Evolutionary conservation across 2,113 vertebrate species (phyloP).

Genomic region (Corythoichthys haematopterus): DNA sequence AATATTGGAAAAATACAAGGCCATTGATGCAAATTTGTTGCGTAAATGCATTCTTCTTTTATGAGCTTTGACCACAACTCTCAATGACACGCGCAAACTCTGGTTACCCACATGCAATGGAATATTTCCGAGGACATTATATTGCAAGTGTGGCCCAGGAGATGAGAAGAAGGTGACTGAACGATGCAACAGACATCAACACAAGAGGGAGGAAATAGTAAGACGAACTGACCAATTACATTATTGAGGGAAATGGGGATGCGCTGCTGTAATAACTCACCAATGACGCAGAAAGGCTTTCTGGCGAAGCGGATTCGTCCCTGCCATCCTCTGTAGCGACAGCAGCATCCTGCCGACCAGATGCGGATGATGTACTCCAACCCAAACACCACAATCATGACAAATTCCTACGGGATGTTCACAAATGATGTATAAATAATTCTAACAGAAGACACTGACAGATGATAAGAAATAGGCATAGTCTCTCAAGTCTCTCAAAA

Average conservation of each 20-base stretch:
- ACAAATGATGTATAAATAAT: not conserved
- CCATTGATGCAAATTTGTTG: constrained; percentile 39
- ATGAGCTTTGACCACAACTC: constrained; percentile 47
- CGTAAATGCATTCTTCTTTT: constrained; percentile 37
- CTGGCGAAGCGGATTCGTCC: constrained; percentile 89
- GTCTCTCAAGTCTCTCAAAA: not conserved
- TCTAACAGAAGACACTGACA: not conserved
- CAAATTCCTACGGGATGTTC: constrained; percentile 81
- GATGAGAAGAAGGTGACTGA: constrained; percentile 1
- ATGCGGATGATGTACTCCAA: constrained; percentile 93
- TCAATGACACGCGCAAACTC: constrained; percentile 34
- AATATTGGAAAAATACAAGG: constrained; percentile 54
- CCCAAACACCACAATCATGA: constrained; percentile 98
- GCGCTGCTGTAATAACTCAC: constrained; percentile 41
- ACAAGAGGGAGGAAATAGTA: not conserved
- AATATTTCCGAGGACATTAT: constrained; percentile 11
- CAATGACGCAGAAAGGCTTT: constrained; percentile 95
- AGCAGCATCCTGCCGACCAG: constrained; percentile 95
- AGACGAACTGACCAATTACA: not conserved
- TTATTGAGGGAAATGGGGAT: not conserved
- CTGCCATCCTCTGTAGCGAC: constrained; percentile 95
- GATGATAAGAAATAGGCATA: not conserved
- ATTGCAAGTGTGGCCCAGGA: not conserved
- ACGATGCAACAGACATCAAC: not conserved
- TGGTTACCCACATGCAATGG: constrained; percentile 27